Conservation (phyloP, 2,888 invertebrate genomes). For the Drosophila testacea region DNA sequence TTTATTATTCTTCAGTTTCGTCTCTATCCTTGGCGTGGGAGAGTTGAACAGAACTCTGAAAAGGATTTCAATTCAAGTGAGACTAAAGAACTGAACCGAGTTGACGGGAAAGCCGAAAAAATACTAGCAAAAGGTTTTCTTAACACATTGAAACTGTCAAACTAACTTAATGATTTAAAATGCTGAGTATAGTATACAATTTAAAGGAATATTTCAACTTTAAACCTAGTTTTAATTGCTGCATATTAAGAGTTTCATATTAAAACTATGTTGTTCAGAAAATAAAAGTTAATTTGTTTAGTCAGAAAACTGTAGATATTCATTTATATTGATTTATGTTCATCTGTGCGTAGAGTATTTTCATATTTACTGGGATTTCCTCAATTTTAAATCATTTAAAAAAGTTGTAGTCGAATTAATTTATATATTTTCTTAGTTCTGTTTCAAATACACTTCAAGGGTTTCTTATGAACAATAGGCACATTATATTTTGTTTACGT, state of each 20-base stretch:
- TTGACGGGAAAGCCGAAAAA: conserved; percentile 6
- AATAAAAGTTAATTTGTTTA: no score
- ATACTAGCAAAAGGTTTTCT: neutral
- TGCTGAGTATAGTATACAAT: neutral
- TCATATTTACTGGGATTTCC: no score
- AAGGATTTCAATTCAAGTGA: conserved; percentile 25
- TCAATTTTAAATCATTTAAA: no score
- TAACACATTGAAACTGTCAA: neutral
- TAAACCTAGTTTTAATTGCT: neutral
- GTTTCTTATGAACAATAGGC: no score
- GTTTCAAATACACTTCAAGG: no score
- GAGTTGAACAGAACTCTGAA: conserved; percentile 21
- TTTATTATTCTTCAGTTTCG: conserved; percentile 62
- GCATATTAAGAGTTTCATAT: neutral
- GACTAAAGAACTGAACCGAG: neutral
- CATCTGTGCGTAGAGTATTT: no score
- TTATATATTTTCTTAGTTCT: no score
- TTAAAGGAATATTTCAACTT: neutral
- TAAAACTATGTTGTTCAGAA: neutral
- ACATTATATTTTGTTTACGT: no score
- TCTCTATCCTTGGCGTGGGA: conserved; percentile 60
- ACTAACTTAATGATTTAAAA: neutral
- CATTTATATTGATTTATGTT: no score
- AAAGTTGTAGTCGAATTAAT: no score
- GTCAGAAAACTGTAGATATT: no score